Evolutionary conservation across 1,140 invertebrate species (phyloP).

Genomic region (Mamestra configurata): DNA sequence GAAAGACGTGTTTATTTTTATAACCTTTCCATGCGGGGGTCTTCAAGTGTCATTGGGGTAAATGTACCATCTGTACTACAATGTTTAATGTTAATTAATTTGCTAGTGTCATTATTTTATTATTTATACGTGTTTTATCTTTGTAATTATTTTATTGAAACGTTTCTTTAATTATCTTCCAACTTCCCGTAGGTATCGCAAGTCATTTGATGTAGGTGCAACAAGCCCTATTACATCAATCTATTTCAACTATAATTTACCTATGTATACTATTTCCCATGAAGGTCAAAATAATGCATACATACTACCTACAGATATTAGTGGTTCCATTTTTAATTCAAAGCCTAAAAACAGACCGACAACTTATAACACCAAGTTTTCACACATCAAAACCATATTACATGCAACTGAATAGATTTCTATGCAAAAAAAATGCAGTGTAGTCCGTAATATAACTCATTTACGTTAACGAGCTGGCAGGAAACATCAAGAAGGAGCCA

Average conservation of each 20-base stretch:
- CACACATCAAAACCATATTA: background rate
- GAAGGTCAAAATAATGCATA: too few species aligned
- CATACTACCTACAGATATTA: too few species aligned
- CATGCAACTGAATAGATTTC: background rate
- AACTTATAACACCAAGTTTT: too few species aligned
- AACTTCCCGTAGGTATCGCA: too few species aligned
- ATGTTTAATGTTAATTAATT: constrained; percentile 16
- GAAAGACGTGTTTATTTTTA: constrained; percentile 36
- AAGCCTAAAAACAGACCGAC: too few species aligned
- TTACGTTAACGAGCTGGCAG: constrained; percentile 4
- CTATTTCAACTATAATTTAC: too few species aligned
- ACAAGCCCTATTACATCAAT: too few species aligned
- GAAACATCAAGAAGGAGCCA: constrained; percentile 28
- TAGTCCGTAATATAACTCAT: background rate
- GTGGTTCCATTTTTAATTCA: too few species aligned
- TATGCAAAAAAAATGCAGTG: background rate
- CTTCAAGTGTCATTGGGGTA: constrained; percentile 17
- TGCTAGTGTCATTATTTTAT: background rate
- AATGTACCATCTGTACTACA: background rate
- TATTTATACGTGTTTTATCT: background rate
- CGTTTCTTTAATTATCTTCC: too few species aligned
- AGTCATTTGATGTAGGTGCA: too few species aligned
- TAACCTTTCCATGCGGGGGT: constrained; percentile 34
- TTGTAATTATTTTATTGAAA: background rate
- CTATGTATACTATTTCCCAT: too few species aligned